These are phyloP conservation scores for Leptinotarsa undecemlineata DNA, from an alignment of 1,140 invertebrate species.

Conservation along the genomic window DNA sequence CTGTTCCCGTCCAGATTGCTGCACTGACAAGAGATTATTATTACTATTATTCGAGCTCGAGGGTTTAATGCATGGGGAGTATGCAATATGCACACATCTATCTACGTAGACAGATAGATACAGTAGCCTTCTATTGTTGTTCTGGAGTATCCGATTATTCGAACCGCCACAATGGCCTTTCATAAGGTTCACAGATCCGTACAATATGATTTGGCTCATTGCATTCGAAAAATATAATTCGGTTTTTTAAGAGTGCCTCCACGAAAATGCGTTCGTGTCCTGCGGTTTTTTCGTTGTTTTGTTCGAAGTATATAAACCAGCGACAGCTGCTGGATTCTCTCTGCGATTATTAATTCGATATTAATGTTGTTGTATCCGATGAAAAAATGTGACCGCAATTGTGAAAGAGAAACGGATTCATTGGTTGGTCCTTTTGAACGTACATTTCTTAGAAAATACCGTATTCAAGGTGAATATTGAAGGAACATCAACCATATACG, in stretches of 20 bases:
- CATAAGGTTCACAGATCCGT: constrained; percentile 48
- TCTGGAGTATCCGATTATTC: constrained; percentile 48
- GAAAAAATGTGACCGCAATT: background rate
- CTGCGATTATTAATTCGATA: constrained; percentile 34
- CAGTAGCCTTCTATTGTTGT: constrained; percentile 46
- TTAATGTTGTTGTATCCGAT: constrained; percentile 38
- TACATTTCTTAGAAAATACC: too few relatives aligned
- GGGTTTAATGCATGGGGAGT: constrained; percentile 18
- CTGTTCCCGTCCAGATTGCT: background rate
- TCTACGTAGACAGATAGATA: constrained; percentile 33
- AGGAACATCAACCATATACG: too few relatives aligned
- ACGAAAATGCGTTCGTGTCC: constrained; percentile 39
- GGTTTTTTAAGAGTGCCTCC: constrained; percentile 45
- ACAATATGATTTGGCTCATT: constrained; percentile 55
- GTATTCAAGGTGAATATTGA: too few relatives aligned
- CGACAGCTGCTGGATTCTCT: background rate
- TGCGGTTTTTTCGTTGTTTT: constrained; percentile 42
- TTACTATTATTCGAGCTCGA: constrained; percentile 24
- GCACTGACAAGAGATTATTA: constrained; percentile 22
- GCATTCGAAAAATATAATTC: constrained; percentile 52
- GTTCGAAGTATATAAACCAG: background rate
- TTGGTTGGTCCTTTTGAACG: background rate
- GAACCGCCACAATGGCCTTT: constrained; percentile 46
- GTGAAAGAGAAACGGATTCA: background rate
- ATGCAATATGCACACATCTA: constrained; percentile 30